Conservation (phyloP, 1,140 invertebrate species). For the Drosophila fuyamai region DNA sequence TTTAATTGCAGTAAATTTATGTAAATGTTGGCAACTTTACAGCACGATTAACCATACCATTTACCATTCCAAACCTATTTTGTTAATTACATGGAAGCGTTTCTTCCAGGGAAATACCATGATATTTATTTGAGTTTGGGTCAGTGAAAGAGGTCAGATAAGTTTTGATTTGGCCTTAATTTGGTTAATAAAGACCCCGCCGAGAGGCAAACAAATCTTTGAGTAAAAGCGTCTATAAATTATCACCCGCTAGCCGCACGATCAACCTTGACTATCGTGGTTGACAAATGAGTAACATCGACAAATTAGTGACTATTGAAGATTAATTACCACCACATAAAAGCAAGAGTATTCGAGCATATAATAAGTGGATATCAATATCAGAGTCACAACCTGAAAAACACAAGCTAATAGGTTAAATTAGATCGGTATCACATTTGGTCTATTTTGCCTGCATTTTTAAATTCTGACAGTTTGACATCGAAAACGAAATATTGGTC, state of each 20-base stretch:
- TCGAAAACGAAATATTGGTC: slow-evolving; percentile 9
- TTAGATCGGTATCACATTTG: slow-evolving; percentile 29
- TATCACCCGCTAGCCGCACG: slow-evolving; percentile 33
- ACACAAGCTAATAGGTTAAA: slow-evolving; percentile 2
- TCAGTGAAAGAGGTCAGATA: slow-evolving; percentile 36
- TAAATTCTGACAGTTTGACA: slow-evolving; percentile 8
- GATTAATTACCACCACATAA: slow-evolving; percentile 25
- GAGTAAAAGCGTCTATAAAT: slow-evolving; percentile 42
- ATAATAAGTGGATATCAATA: not conserved
- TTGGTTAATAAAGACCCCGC: slow-evolving; percentile 38
- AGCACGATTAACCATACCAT: slow-evolving; percentile 31
- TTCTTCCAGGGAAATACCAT: slow-evolving; percentile 32
- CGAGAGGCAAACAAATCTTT: slow-evolving; percentile 15
- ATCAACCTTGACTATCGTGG: slow-evolving; percentile 53
- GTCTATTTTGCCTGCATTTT: slow-evolving; percentile 11
- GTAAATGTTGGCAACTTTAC: slow-evolving; percentile 57
- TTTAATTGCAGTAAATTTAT: slow-evolving; percentile 65
- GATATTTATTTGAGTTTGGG: slow-evolving; percentile 26
- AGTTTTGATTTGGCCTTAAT: slow-evolving; percentile 39
- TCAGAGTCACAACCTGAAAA: not conserved
- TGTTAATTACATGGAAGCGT: slow-evolving; percentile 42
- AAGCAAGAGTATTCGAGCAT: not conserved
- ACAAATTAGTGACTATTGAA: slow-evolving; percentile 24
- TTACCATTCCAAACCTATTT: slow-evolving; percentile 26
- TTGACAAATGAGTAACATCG: slow-evolving; percentile 32